Evolutionary conservation across 2,888 invertebrate species (phyloP).

Genomic region (Watsonalla cultraria): DNA sequence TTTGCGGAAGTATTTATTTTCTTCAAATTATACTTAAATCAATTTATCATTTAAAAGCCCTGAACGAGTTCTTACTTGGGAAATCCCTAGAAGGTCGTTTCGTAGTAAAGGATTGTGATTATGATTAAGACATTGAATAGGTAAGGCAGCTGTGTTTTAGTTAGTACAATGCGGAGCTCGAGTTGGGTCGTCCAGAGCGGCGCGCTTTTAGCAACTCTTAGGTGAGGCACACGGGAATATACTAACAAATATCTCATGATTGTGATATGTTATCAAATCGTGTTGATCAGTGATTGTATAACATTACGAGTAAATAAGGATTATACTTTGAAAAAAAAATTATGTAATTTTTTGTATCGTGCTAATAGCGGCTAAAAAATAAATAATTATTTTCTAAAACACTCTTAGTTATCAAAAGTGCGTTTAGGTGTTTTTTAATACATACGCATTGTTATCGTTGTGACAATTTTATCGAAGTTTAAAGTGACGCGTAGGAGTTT

Average conservation of each 20-base stretch:
- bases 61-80: slow-evolving; percentile 26
- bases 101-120: slow-evolving; percentile 36
- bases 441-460: too few species aligned
- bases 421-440: not conserved
- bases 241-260: not conserved
- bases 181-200: slow-evolving; percentile 59
- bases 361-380: too few species aligned
- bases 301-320: not conserved
- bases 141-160: slow-evolving; percentile 50
- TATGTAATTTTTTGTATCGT: too few species aligned
- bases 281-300: not conserved
- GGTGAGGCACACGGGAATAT: slow-evolving; percentile 35
- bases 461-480: too few species aligned
- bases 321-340: too few species aligned
- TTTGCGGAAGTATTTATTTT: not conserved
- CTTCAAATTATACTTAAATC: not conserved
- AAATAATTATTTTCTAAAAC: not conserved
- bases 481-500: too few species aligned
- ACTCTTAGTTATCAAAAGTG: not conserved
- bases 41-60: too few species aligned
- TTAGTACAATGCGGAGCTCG: slow-evolving; percentile 66
- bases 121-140: slow-evolving; percentile 40
- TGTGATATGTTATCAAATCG: not conserved
- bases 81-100: slow-evolving; percentile 49
- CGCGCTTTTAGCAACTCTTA: slow-evolving; percentile 54